These are phyloP conservation scores for Pterocles orientalis DNA, from an alignment of 2,113 vertebrate genomes.

Conservation along the genomic window DNA sequence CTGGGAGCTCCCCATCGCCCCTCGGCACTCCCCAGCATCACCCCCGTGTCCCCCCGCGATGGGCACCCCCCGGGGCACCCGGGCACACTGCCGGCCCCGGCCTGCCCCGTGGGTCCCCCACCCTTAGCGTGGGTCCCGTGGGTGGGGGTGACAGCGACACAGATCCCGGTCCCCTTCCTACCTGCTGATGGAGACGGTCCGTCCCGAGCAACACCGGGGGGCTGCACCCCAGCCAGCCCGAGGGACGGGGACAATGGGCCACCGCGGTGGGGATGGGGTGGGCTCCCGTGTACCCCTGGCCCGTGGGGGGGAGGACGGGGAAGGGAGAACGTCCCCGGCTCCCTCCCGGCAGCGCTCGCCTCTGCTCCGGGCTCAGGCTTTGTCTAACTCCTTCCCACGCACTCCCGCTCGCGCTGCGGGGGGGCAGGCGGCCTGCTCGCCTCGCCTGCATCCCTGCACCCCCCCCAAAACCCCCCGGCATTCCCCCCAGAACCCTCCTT, in stretches of 20 bases:
- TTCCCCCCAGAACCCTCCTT: neutral
- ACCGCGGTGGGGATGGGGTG: neutral
- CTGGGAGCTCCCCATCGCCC: neutral
- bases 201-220: neutral
- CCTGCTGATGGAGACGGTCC: conserved; percentile 10
- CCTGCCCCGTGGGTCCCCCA: neutral
- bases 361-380: conserved; percentile 59
- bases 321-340: conserved; percentile 29
- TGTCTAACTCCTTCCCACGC: conserved; percentile 69
- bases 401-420: conserved; percentile 24
- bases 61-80: too few species aligned
- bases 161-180: neutral
- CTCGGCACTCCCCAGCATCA: neutral
- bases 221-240: neutral
- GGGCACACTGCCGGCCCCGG: neutral
- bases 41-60: neutral
- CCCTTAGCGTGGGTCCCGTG: neutral
- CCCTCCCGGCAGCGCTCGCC: conserved; percentile 50
- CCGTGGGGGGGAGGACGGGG: neutral
- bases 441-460: neutral
- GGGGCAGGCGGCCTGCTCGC: conserved; percentile 35
- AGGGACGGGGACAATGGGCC: neutral
- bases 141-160: neutral
- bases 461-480: neutral
- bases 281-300: neutral